Base-by-base conservation (phyloP, 2,797 vertebrate genomes). In the Limosa lapponica region DNA sequence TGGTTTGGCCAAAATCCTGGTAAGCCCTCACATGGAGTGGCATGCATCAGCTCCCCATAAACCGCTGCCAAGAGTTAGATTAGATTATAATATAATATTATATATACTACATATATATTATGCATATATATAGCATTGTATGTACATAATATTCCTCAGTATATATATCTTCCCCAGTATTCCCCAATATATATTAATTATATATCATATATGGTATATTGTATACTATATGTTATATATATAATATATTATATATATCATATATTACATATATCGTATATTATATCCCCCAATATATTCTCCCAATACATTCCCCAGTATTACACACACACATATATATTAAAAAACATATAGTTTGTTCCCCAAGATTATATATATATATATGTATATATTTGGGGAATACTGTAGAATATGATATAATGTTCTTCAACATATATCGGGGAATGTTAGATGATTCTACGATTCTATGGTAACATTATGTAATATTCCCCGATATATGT, bases 41-140 rank as follows among this genome's bases (percentile, higher is more conserved):
- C 3, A 1, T 1, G 0, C 6, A 10, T 34, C 55, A 10, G 51
- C 37, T 59, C 36, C 77, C 77, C n/a, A 2, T 10, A 44, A 66
- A 34, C 52, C 1, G 3, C 69, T 46, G 59, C 43, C 0, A 3
- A 61, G 8, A 4, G 25, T 28, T 61, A 27, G 5, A 37, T 13
- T 13, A 28, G 23, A 61, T 59, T 37, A 37, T 59, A 59, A n/a
- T n/a, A 22, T 20, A n/a, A 25, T 58, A 59, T 27, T 18, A 27
- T 13, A 37, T 27, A 37, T 37, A 37, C 16, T 8, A 27, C 18
- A 27, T 36, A 7, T 17, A 59, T 27, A 37, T 37, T 6, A n/a
- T 25, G 16, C 12, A 11, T 6, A 18, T 19, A 27, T 28, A 37
- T 17, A 25, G 15, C 25, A 25, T 58, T 58, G 25, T 16, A 36